Evolutionary conservation across 2,797 vertebrate genomes (phyloP).

Genomic region (Pelochelys cantorii): DNA sequence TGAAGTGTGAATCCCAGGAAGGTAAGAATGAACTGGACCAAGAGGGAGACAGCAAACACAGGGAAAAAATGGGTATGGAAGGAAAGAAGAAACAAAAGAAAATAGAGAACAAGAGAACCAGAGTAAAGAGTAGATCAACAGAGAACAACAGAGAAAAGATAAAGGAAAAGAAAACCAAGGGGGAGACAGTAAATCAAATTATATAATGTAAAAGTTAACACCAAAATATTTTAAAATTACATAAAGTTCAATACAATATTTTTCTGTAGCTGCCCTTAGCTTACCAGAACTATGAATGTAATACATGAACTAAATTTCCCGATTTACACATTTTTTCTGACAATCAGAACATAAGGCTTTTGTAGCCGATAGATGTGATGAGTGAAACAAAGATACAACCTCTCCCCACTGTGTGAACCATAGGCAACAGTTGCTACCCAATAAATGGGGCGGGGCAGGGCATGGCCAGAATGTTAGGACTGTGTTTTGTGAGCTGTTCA

Average conservation of each 20-base stretch:
- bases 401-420: neutral
- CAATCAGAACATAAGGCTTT: neutral
- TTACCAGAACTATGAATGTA: neutral
- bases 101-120: neutral
- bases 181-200: neutral
- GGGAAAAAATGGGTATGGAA: neutral
- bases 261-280: neutral
- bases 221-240: neutral
- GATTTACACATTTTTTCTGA: too few relatives aligned
- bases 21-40: neutral
- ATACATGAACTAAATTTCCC: neutral
- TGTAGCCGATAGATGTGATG: too few relatives aligned
- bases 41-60: neutral
- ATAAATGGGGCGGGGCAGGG: neutral
- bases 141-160: neutral
- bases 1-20: neutral
- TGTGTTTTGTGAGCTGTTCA: neutral
- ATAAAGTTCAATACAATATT: neutral
- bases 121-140: neutral
- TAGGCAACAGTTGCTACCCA: neutral
- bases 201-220: neutral
- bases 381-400: neutral
- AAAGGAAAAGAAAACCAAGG: neutral
- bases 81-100: neutral
- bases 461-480: neutral